A percentile compares a stretch with the other conserved stretches of the same genome.
phyloP scores from a whole-genome alignment of 1,140 invertebrate genomes.

The Trichonephila inaurata region DNA sequence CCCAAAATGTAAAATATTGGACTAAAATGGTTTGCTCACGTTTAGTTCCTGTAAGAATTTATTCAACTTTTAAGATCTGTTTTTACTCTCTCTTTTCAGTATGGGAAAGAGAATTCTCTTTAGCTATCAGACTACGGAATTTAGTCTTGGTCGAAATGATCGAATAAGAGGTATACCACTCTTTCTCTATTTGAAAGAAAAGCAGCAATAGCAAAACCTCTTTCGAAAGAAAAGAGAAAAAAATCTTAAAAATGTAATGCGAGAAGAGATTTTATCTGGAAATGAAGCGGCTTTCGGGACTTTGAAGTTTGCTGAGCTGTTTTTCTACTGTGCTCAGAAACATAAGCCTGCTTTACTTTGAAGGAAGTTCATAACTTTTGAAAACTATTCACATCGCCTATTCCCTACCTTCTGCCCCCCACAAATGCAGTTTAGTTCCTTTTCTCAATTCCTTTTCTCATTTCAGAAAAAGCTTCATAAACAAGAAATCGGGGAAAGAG shows the following conservation, averaged over 20 bases:
- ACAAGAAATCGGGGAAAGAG: background rate
- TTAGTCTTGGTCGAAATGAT: constrained; percentile 26
- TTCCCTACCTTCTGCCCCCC: background rate
- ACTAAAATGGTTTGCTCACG: constrained; percentile 36
- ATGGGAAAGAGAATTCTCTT: background rate
- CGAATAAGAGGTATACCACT: constrained; percentile 43
- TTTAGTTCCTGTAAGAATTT: constrained; percentile 32
- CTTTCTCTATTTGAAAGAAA: background rate
- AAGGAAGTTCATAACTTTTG: constrained; percentile 67
- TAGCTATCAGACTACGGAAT: constrained; percentile 23
- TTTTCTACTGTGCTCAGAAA: constrained; percentile 49
- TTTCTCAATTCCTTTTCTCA: constrained; percentile 46
- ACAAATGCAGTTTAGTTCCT: constrained; percentile 52
- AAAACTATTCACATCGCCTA: constrained; percentile 60
- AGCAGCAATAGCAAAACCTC: constrained; percentile 36
- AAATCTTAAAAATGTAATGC: constrained; percentile 72
- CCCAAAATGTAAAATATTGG: constrained; percentile 20
- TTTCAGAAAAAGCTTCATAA: constrained; percentile 52
- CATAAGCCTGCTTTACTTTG: constrained; percentile 61
- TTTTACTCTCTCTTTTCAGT: background rate
- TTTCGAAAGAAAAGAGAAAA: constrained; percentile 19
- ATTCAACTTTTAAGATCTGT: constrained; percentile 41
- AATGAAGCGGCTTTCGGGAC: constrained; percentile 71
- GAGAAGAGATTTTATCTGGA: constrained; percentile 70
- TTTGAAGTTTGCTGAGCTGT: constrained; percentile 70